Conservation (phyloP, 2,888 invertebrate species). For the Lasioglossum malachurum region DNA sequence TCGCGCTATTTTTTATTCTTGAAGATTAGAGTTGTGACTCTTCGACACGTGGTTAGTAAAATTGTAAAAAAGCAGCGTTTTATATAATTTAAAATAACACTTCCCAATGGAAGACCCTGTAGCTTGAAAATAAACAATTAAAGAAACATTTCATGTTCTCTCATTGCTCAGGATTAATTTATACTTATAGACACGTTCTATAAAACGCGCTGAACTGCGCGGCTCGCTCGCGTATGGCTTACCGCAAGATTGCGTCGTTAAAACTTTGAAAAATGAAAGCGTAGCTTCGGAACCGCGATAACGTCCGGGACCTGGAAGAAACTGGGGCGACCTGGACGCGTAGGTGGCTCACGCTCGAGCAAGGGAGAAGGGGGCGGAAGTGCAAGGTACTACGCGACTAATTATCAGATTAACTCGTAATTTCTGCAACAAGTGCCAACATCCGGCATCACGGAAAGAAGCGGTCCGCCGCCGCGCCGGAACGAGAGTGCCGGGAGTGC, state of each 20-base stretch:
- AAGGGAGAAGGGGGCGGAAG: constrained; percentile 42
- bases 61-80: too few relatives aligned
- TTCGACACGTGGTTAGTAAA: too few relatives aligned
- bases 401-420: constrained; percentile 68
- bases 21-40: too few relatives aligned
- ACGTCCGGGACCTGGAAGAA: not conserved
- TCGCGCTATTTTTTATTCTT: too few relatives aligned
- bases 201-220: not conserved
- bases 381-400: constrained; percentile 48
- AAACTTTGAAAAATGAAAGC: constrained; percentile 20
- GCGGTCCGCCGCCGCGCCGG: constrained; percentile 25
- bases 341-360: not conserved
- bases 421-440: constrained; percentile 70
- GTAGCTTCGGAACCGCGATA: constrained; percentile 3
- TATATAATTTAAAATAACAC: too few relatives aligned
- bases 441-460: constrained; percentile 62
- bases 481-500: constrained; percentile 9
- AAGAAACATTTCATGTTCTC: too few relatives aligned
- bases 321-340: not conserved
- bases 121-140: too few relatives aligned
- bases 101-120: too few relatives aligned
- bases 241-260: constrained; percentile 21
- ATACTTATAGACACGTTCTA: not conserved
- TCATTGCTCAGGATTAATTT: too few relatives aligned
- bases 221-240: not conserved